Evolutionary conservation across 2,888 invertebrate genomes (phyloP), one percentile per base, ranked within the genome.

Genomic region (Holacanthella duospinosa): DNA sequence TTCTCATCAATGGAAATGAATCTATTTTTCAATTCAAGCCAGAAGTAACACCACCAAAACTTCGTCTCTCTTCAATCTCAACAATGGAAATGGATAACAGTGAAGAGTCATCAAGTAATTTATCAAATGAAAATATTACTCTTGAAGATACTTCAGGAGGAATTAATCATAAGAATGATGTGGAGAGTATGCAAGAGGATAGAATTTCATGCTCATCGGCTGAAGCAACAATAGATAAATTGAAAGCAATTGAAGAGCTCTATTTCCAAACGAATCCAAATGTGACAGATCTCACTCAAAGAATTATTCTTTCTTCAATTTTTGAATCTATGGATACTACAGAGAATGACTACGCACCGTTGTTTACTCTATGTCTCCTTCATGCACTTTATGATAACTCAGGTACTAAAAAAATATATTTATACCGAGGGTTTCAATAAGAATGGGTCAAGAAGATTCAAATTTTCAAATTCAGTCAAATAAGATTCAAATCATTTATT

Each of bases 331-430:
- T 97, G 71, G 89, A 91, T 75, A 92, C 93, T 76, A 82, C 82
- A 16, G 93, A 94, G 75, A 95, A 95, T 78, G 97, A 99, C 80
- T 96, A 97, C 76, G 85, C 89, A 55, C 87, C 95, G 4, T 80
- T 99, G 65, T 91, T 96, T 77, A 87, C 89, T 2, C 81, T 97
- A 21, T 92, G 94, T 78, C 81, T 97, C 65, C 83, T 97, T 48
- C 94, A 93, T 77, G 93, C 96, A 19, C 84, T 97, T 78, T 89
- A 89, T 65, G 89, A 89, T 76, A 99, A 97, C 80, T 84, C 85
- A 85, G 95, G 97, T 95, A 79, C 78, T 78, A 57, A n/a, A n/a
- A n/a, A n/a, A n/a, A n/a, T n/a, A n/a, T n/a, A n/a, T n/a, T 9
- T 43, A n/a, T n/a, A n/a, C 6, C 4, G 24, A 53, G 6, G 53